These are phyloP conservation scores for Nothocercus nigrocapillus DNA, from an alignment of 2,113 vertebrate genomes.

Conservation along the genomic window DNA sequence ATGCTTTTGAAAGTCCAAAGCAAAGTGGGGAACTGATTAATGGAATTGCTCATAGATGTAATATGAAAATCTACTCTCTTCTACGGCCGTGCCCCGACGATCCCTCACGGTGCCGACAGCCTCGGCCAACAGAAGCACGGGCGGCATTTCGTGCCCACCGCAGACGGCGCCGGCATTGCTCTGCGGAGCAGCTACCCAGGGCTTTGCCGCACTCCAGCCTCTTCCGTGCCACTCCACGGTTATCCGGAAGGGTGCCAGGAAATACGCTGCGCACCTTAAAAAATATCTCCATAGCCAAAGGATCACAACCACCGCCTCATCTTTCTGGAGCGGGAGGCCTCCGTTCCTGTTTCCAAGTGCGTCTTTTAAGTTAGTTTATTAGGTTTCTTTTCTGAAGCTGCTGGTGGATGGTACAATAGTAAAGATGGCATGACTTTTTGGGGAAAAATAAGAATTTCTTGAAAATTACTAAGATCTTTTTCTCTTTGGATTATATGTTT, in stretches of 20 bases:
- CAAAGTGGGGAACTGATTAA: background rate
- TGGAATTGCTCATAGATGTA: background rate
- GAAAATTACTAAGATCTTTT: background rate
- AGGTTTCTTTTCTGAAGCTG: background rate
- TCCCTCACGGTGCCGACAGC: background rate
- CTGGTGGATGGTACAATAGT: background rate
- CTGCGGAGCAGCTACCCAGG: too few relatives aligned
- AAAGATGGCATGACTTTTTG: fast-evolving
- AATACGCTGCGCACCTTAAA: fast-evolving
- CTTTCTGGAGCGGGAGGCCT: background rate
- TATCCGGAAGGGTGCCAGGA: background rate
- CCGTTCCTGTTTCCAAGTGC: background rate
- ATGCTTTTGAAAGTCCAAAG: background rate
- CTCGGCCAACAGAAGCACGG: background rate
- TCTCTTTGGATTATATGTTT: background rate
- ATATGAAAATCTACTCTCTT: background rate
- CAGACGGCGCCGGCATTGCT: too few relatives aligned
- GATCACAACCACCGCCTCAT: background rate
- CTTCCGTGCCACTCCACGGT: background rate
- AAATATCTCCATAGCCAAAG: background rate
- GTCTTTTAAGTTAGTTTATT: background rate
- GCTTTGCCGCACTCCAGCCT: background rate
- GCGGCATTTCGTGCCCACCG: background rate
- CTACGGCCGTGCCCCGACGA: background rate
- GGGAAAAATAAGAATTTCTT: fast-evolving